Percentiles rank a stretch among this genome's conserved stretches.
phyloP scores from a whole-genome alignment of 2,113 vertebrate species.

The Podilymbus podiceps region DNA sequence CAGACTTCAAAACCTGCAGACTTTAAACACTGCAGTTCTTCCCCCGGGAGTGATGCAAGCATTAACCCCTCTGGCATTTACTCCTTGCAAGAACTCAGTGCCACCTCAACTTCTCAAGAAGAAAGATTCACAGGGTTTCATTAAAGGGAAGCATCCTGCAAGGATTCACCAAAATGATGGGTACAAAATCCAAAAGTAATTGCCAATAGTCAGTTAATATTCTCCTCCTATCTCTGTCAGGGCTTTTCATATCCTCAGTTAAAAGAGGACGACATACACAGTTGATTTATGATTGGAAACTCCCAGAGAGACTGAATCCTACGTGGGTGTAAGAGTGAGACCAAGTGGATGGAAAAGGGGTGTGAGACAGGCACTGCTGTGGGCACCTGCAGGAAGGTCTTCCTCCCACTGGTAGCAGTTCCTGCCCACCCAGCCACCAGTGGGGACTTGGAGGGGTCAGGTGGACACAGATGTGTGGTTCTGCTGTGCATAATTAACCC shows the following conservation, averaged over 20 bases:
- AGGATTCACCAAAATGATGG: background rate
- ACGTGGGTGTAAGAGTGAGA: background rate
- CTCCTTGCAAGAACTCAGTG: background rate
- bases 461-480: background rate
- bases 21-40: background rate
- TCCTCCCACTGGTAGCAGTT: background rate
- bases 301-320: background rate
- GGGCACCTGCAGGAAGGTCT: background rate
- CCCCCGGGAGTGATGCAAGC: background rate
- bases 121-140: background rate
- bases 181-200: background rate
- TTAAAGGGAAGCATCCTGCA: background rate
- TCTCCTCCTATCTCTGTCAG: background rate
- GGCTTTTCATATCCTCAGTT: background rate
- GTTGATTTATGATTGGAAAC: background rate
- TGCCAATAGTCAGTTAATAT: background rate
- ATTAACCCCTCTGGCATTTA: background rate
- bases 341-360: background rate
- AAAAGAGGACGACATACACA: background rate
- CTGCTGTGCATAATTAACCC: background rate
- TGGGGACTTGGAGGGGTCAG: fast-evolving
- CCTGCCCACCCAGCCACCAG: fast-evolving
- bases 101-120: background rate
- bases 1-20: background rate
- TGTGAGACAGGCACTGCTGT: background rate